phyloP scores from a whole-genome alignment of 2,888 invertebrate genomes.

The Pandemis corylana region DNA sequence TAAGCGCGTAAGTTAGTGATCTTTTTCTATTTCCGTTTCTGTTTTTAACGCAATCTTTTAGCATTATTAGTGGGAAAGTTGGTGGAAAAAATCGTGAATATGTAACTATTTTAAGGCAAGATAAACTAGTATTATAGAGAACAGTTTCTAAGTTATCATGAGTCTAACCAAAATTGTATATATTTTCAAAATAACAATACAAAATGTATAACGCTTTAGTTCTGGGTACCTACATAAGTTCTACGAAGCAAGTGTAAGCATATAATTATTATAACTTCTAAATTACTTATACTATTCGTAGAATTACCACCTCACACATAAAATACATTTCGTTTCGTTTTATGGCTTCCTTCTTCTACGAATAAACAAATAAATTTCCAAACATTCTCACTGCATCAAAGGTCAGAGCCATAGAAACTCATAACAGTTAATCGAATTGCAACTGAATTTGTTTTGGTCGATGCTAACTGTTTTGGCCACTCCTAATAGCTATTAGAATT shows the following conservation, averaged over 20 bases:
- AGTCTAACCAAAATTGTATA: too few relatives aligned
- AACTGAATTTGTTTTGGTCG: constrained; percentile 74
- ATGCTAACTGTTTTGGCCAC: constrained; percentile 63
- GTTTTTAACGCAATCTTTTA: too few relatives aligned
- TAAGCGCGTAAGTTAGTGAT: too few relatives aligned
- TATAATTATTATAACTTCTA: constrained; percentile 4
- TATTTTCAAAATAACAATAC: too few relatives aligned
- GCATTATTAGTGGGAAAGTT: too few relatives aligned
- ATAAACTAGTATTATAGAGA: too few relatives aligned
- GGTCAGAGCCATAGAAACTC: constrained; percentile 50
- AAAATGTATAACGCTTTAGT: background rate
- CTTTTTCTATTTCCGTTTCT: too few relatives aligned
- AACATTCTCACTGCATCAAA: constrained; percentile 44
- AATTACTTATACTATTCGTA: constrained; percentile 28
- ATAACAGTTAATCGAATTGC: constrained; percentile 61
- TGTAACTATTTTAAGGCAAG: too few relatives aligned
- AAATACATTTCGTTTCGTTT: constrained; percentile 23
- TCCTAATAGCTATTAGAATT: constrained; percentile 78
- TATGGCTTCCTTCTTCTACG: constrained; percentile 19
- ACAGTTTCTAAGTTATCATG: too few relatives aligned
- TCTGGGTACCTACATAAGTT: background rate
- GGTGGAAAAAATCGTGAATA: too few relatives aligned
- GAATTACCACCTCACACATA: constrained; percentile 17
- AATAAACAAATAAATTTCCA: constrained; percentile 36
- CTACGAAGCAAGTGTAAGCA: background rate